A percentile compares a stretch with the other conserved stretches of the same genome.
These are phyloP conservation scores for Drosophila sordidula DNA, from an alignment of 2,888 invertebrate species.

Conservation along the genomic window DNA sequence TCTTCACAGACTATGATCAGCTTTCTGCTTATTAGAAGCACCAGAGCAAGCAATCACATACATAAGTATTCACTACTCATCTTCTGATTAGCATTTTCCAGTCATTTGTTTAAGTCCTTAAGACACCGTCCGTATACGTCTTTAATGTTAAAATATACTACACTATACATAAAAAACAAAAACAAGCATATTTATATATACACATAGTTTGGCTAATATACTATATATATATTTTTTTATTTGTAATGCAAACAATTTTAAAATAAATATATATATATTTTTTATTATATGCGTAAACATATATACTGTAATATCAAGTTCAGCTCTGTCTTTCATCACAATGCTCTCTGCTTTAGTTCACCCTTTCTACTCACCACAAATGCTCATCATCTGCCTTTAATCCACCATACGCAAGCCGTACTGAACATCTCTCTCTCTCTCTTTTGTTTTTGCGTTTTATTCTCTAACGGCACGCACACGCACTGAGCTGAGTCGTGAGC, in stretches of 20 bases:
- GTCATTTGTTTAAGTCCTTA: constrained; percentile 55
- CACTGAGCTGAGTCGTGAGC: neutral
- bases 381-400: constrained; percentile 19
- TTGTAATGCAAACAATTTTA: constrained; percentile 46
- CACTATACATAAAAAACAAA: constrained; percentile 29
- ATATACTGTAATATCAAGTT: constrained; percentile 17
- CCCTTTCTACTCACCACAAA: constrained; percentile 21
- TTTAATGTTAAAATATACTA: constrained; percentile 59
- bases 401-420: constrained; percentile 16
- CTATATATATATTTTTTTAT: constrained; percentile 42
- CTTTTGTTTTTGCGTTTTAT: constrained; percentile 4
- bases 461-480: constrained; percentile 6
- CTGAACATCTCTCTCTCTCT: neutral
- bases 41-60: constrained; percentile 33
- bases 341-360: constrained; percentile 18
- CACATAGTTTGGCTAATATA: constrained; percentile 44
- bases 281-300: constrained; percentile 22
- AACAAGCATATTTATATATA: constrained; percentile 44
- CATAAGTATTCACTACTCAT: constrained; percentile 44
- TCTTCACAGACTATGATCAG: constrained; percentile 52
- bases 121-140: constrained; percentile 53
- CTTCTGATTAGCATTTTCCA: constrained; percentile 53
- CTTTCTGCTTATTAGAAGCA: constrained; percentile 43
- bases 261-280: constrained; percentile 47
- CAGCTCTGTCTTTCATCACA: constrained; percentile 22